Conservation (phyloP, 2,888 invertebrate species). For the Doris montereyensis region DNA sequence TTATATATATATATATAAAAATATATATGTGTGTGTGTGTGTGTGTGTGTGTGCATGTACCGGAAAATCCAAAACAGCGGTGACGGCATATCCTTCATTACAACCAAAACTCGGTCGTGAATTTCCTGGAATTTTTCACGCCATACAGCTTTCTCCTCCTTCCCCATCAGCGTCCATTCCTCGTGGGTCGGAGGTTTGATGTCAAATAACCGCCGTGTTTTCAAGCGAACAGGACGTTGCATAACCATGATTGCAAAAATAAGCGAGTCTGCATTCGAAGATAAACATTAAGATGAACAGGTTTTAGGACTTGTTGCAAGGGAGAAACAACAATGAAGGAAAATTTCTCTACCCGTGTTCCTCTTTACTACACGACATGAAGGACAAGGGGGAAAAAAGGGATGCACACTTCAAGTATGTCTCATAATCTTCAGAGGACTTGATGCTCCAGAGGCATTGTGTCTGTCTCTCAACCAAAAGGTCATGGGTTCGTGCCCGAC, state of each 20-base stretch:
- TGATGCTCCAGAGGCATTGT: too few species aligned
- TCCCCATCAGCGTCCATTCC: slow-evolving; percentile 58
- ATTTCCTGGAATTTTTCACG: slow-evolving; percentile 58
- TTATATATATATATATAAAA: too few species aligned
- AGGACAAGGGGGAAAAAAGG: too few species aligned
- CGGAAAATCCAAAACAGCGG: slow-evolving; percentile 80
- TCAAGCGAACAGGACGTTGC: slow-evolving; percentile 60
- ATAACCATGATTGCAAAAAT: slow-evolving; percentile 64
- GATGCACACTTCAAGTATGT: too few species aligned
- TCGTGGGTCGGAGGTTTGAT: slow-evolving; percentile 53
- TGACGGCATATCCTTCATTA: slow-evolving; percentile 75
- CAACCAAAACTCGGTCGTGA: slow-evolving; percentile 75
- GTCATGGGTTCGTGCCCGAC: too few species aligned
- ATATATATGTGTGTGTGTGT: background rate
- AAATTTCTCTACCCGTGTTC: too few species aligned
- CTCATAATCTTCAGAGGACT: too few species aligned
- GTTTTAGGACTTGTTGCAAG: background rate
- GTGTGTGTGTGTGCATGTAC: slow-evolving; percentile 71
- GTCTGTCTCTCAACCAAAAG: too few species aligned
- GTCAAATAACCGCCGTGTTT: slow-evolving; percentile 52
- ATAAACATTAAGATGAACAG: background rate
- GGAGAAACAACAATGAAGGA: background rate
- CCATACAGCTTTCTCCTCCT: slow-evolving; percentile 57
- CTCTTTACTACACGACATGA: too few species aligned
- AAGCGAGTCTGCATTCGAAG: slow-evolving; percentile 60